Evolutionary conservation across 2,113 vertebrate genomes (phyloP).

Genomic region (Cyprinus carpio): DNA sequence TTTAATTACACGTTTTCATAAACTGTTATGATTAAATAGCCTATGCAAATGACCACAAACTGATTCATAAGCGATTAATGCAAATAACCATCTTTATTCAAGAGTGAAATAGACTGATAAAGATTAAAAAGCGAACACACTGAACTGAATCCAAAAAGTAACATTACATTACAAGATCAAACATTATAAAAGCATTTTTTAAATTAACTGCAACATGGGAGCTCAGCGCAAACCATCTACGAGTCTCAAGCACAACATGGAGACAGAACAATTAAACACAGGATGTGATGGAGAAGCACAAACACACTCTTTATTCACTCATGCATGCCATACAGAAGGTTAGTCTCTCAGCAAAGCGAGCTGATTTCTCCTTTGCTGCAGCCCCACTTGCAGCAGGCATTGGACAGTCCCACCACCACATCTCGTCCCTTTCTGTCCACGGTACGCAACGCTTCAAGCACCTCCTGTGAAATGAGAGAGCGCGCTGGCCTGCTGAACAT

Average conservation of each 20-base stretch:
- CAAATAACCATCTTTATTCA: constrained; percentile 18
- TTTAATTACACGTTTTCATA: no score
- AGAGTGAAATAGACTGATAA: neutral
- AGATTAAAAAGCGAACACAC: neutral
- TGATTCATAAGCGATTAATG: neutral
- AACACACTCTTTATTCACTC: neutral
- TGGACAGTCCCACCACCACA: constrained; percentile 79
- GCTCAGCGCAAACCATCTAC: neutral
- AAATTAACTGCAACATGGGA: neutral
- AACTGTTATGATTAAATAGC: neutral
- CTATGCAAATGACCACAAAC: neutral
- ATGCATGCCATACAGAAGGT: neutral
- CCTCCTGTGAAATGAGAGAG: constrained; percentile 71
- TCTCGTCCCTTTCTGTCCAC: constrained; percentile 75
- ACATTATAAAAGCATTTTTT: neutral
- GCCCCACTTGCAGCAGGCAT: constrained; percentile 84
- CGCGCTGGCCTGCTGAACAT: constrained; percentile 66
- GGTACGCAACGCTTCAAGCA: constrained; percentile 74
- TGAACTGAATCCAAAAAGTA: neutral
- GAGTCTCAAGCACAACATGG: neutral
- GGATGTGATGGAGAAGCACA: neutral
- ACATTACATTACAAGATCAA: neutral
- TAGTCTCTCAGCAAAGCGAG: constrained; percentile 79
- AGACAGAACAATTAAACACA: neutral
- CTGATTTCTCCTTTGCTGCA: constrained; percentile 87